Conservation (phyloP, 2,888 invertebrate genomes). For the Carabus problematicus region DNA sequence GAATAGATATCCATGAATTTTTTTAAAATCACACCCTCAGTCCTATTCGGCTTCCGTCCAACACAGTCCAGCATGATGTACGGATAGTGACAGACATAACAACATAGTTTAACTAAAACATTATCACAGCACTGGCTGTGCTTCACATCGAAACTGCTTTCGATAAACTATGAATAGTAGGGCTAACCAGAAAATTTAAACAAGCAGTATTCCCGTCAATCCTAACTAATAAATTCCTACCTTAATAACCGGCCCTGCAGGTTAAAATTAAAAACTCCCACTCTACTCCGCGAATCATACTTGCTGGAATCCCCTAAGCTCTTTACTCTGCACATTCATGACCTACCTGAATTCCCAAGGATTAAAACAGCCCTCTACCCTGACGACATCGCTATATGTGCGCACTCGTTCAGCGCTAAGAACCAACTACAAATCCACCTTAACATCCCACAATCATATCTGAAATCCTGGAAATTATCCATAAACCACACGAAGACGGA, state of each 20-base stretch:
- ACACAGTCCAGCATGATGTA: background rate
- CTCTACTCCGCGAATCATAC: background rate
- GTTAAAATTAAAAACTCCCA: background rate
- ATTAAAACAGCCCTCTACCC: background rate
- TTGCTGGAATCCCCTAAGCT: background rate
- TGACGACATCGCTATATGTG: background rate
- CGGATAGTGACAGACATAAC: background rate
- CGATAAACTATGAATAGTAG: too few species aligned
- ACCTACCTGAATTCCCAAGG: background rate
- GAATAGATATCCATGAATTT: background rate
- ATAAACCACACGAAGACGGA: background rate
- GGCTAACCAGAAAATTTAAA: too few species aligned
- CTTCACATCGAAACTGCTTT: too few species aligned
- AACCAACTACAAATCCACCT: background rate
- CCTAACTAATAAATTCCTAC: background rate
- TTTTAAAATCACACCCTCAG: background rate
- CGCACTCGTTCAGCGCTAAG: background rate
- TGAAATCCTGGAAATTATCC: background rate
- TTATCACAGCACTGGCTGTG: background rate
- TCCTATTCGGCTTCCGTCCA: constrained; percentile 1
- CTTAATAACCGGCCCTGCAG: background rate
- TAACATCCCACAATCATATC: too few species aligned
- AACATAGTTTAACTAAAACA: background rate
- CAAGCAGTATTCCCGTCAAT: background rate
- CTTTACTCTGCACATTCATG: background rate